Evolutionary conservation across 1,140 invertebrate species (phyloP).

Genomic region (Acromyrmex charruanus): DNA sequence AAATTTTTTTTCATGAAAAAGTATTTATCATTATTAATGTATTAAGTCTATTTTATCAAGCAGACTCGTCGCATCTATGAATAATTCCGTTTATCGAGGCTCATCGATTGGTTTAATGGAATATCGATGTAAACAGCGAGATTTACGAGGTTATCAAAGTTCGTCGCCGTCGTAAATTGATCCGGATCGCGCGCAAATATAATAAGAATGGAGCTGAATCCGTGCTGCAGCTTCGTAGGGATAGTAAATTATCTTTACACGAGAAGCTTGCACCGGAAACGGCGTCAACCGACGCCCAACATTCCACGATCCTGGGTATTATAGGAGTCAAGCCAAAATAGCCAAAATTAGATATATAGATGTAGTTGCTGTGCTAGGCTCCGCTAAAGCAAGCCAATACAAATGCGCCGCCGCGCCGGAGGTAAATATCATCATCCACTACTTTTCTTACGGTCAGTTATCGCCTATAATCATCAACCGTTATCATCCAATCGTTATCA

Average conservation of each 20-base stretch:
- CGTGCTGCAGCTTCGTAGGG: conserved; percentile 70
- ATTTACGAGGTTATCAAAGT: conserved; percentile 21
- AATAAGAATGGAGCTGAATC: conserved; percentile 64
- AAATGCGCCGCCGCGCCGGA: conserved; percentile 32
- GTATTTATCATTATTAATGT: not conserved
- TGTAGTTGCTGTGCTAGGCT: conserved; percentile 56
- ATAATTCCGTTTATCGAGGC: conserved; percentile 26
- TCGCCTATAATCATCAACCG: not conserved
- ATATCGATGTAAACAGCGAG: conserved; percentile 51
- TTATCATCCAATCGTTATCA: conserved; percentile 19
- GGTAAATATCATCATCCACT: conserved; percentile 63
- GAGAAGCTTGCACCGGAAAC: conserved; percentile 73
- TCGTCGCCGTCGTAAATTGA: conserved; percentile 11
- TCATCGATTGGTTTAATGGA: conserved; percentile 28
- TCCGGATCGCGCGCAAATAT: conserved; percentile 34
- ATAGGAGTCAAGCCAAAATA: conserved; percentile 47
- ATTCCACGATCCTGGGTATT: conserved; percentile 72
- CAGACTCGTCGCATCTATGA: not conserved
- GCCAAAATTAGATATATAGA: conserved; percentile 64
- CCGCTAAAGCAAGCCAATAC: conserved; percentile 60
- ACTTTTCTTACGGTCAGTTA: not conserved
- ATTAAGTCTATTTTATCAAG: conserved; percentile 27
- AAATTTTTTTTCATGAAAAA: not conserved
- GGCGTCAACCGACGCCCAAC: conserved; percentile 47
- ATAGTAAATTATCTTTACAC: conserved; percentile 76